These are phyloP conservation scores for Coregonus suidteri DNA, from an alignment of 2,797 vertebrate genomes.

Conservation along the genomic window DNA sequence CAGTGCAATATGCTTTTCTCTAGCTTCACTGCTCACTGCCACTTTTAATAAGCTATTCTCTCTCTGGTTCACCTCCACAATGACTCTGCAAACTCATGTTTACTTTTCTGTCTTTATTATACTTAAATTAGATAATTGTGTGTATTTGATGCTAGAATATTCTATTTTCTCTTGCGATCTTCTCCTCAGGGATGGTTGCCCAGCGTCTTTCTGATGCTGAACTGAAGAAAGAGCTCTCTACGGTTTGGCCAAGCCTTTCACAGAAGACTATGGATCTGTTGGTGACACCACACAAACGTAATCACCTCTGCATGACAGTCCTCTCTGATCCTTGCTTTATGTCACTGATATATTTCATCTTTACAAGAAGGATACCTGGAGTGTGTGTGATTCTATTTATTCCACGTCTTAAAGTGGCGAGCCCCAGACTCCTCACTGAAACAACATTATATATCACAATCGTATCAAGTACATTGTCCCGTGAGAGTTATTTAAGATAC, in stretches of 20 bases:
- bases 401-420: background rate
- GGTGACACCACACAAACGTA: slow-evolving; percentile 93
- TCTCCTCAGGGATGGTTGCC: slow-evolving; percentile 79
- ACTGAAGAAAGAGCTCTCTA: slow-evolving; percentile 87
- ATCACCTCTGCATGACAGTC: slow-evolving; percentile 42
- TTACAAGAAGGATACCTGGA: no score
- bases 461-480: no score
- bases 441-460: no score
- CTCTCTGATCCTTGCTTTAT: background rate
- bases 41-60: background rate
- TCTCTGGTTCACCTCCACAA: background rate
- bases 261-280: slow-evolving; percentile 91
- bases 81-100: background rate
- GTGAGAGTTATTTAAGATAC: no score
- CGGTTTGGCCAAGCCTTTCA: slow-evolving; percentile 92
- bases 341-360: no score
- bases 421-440: background rate
- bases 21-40: slow-evolving; percentile 32
- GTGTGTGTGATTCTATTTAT: no score
- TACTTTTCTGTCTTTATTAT: background rate
- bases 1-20: slow-evolving; percentile 14
- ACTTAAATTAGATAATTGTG: background rate
- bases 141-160: background rate
- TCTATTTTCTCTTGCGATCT: background rate
- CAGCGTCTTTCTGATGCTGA: slow-evolving; percentile 89